Evolutionary conservation across 2,888 invertebrate genomes (phyloP).

Genomic region (Harpalus rufipes): DNA sequence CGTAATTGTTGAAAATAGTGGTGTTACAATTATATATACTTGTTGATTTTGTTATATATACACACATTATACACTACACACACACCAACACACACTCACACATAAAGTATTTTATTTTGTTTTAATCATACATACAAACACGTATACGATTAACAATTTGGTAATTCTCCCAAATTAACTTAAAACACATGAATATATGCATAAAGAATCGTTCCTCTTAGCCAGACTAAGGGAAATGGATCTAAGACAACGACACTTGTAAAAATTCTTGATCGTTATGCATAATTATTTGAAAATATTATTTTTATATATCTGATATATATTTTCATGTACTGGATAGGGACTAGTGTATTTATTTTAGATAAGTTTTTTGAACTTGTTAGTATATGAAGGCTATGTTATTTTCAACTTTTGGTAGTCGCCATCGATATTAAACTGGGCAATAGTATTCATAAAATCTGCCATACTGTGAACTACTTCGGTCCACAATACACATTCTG

Average conservation of each 20-base stretch:
- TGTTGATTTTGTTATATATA: constrained; percentile 49
- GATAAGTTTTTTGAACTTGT: constrained; percentile 59
- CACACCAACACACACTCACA: constrained; percentile 8
- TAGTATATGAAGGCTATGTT: neutral
- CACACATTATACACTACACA: constrained; percentile 37
- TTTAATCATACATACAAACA: constrained; percentile 14
- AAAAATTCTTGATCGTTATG: constrained; percentile 40
- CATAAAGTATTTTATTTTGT: neutral
- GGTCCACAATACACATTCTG: too few species aligned
- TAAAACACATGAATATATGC: constrained; percentile 13
- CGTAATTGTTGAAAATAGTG: neutral
- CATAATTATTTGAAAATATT: constrained; percentile 61
- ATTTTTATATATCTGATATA: constrained; percentile 62
- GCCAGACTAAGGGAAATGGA: constrained; percentile 22
- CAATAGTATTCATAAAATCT: too few species aligned
- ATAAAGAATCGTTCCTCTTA: constrained; percentile 15
- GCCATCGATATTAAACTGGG: too few species aligned
- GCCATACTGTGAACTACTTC: too few species aligned
- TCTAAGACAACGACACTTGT: constrained; percentile 14
- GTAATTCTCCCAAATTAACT: constrained; percentile 36
- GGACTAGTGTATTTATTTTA: constrained; percentile 65
- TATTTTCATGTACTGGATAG: constrained; percentile 60
- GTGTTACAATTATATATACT: constrained; percentile 39
- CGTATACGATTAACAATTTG: constrained; percentile 43
- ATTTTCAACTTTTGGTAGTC: too few species aligned